Evolutionary conservation across 2,797 vertebrate genomes (phyloP).

Genomic region (Characodon lateralis): DNA sequence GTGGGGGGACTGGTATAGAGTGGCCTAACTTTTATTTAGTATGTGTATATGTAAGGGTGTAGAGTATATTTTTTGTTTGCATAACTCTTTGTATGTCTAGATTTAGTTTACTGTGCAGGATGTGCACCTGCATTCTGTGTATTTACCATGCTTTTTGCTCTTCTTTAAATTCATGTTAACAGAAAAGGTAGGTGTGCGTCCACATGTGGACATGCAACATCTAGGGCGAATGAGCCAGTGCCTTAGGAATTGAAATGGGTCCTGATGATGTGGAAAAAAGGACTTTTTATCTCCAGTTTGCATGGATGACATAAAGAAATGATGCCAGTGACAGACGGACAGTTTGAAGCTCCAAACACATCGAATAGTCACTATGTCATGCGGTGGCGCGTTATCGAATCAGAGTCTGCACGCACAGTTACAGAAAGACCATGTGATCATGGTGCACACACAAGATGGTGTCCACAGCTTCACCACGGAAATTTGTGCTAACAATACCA

Average conservation of each 20-base stretch:
- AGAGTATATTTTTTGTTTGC: constrained; percentile 49
- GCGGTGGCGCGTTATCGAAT: constrained; percentile 57
- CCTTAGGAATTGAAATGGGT: constrained; percentile 3
- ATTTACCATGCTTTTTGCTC: constrained; percentile 9
- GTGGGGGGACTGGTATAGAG: constrained; percentile 59
- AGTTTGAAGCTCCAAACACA: constrained; percentile 27
- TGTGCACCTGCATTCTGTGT: constrained; percentile 12
- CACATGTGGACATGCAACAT: not conserved
- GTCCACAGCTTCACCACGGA: constrained; percentile 25
- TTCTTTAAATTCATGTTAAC: constrained; percentile 17
- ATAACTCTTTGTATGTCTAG: constrained; percentile 48
- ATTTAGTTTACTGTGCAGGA: constrained; percentile 28
- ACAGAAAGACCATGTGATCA: constrained; percentile 53
- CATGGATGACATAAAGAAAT: constrained; percentile 15
- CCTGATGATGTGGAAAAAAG: not conserved
- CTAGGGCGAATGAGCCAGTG: constrained; percentile 32
- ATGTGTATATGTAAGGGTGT: constrained; percentile 30
- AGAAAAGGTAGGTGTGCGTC: constrained; percentile 14
- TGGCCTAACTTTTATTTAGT: constrained; percentile 65
- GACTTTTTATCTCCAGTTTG: constrained; percentile 39
- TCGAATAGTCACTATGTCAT: constrained; percentile 48
- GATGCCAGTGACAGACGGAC: constrained; percentile 34
- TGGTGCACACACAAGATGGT: constrained; percentile 40
- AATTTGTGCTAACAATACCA: constrained; percentile 9
- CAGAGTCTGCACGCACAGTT: constrained; percentile 59